Evolutionary conservation across 2,797 vertebrate genomes (phyloP), one percentile per base, ranked within the genome.

Genomic region (Sphenodon punctatus): DNA sequence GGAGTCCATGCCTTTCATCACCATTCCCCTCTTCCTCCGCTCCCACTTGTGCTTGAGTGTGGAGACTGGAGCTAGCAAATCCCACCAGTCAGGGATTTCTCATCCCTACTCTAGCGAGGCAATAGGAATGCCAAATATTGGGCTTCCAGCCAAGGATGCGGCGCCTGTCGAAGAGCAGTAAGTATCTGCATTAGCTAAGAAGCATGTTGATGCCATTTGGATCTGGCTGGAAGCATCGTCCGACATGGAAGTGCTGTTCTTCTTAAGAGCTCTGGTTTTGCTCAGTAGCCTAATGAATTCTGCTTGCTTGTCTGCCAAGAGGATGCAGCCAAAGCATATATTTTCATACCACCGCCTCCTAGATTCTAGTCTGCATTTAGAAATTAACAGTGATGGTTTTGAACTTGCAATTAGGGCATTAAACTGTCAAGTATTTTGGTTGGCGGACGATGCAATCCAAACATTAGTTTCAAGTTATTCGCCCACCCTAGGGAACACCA

Each of bases 351-450:
- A 81, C 36, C 79, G 86, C 78, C 90, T 92, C 88, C 86, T 87
- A 92, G 86, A 93, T 91, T 90, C 25, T 89, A 17, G 89, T 91
- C 85, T 91, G 66, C 70, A 90, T 88, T 95, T 95, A 91, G 89
- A 91, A 94, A 72, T 80, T 79, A 92, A 51, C 60, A 75, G 32
- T 77, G 83, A 82, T 84, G 65, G 70, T 84, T 91, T 89, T 82
- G 82, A 90, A 80, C 84, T 86, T 87, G 74, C 61, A 91, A 85
- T 88, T 88, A 77, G 15, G 36, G 38, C 84, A 85, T 82, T 89
- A 84, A 89, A 67, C 80, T 89, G 68, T 90, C 93, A 94, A 90
- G 69, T 92, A 90, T 89, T 94, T 92, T 88, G 68, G 58, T 93
- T 92, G 78, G 84, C 69, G 66, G 68, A 80, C 83, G 51, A 27